A percentile compares a stretch with the other conserved stretches of the same genome.
Conservation (phyloP, 2,797 vertebrate species). For the Acrossocheilus wenchowensis region DNA sequence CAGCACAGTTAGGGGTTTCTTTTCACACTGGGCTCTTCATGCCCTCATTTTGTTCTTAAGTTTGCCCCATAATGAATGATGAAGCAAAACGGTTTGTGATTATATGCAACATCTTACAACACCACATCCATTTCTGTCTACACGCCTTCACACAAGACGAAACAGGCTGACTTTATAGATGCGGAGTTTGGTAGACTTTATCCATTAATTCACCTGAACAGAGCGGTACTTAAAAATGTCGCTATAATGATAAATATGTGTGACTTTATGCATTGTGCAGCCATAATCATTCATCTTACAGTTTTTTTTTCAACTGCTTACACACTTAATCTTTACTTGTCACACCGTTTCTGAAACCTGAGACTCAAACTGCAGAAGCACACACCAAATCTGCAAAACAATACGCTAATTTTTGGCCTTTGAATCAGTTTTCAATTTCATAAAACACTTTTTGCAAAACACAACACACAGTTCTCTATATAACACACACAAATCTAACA, state of each 20-base stretch:
- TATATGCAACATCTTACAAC: conserved; percentile 37
- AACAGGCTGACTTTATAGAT: background rate
- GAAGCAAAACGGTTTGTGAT: conserved; percentile 7
- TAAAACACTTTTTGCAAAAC: too few species aligned
- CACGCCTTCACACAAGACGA: background rate
- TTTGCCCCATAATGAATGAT: conserved; percentile 31
- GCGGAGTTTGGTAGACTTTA: background rate
- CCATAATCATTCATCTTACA: background rate
- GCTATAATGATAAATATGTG: background rate
- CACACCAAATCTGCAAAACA: too few species aligned
- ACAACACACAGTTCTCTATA: too few species aligned
- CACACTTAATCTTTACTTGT: too few species aligned
- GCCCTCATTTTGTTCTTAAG: conserved; percentile 5
- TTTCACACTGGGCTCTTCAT: conserved; percentile 16
- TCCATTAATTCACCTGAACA: background rate
- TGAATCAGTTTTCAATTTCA: too few species aligned
- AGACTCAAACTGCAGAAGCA: too few species aligned
- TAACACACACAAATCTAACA: too few species aligned
- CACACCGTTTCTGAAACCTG: too few species aligned
- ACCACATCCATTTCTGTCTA: conserved; percentile 8
- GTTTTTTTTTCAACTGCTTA: too few species aligned
- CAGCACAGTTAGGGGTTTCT: conserved; percentile 7
- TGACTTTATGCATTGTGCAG: background rate
- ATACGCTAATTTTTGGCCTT: too few species aligned
- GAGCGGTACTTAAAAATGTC: background rate